Evolutionary conservation across 2,888 invertebrate genomes (phyloP).

Genomic region (Oscheius sp.): DNA sequence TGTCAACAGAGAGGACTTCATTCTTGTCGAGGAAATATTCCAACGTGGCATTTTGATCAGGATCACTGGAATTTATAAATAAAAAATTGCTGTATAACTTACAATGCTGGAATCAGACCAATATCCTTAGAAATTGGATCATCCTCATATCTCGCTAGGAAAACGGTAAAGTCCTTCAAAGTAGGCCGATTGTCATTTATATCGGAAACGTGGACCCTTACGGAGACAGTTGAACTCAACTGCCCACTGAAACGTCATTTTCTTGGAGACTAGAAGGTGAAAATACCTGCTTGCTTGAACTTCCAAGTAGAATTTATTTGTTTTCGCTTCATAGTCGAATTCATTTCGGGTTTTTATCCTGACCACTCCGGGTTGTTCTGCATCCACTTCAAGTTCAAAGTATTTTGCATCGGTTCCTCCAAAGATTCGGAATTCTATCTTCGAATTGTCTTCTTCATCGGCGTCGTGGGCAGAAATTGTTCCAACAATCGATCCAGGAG

Average conservation of each 20-base stretch:
- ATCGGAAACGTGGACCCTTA: slow-evolving; percentile 70
- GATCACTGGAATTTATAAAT: slow-evolving; percentile 58
- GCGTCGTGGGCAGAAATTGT: slow-evolving; percentile 90
- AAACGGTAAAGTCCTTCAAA: slow-evolving; percentile 91
- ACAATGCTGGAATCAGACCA: slow-evolving; percentile 70
- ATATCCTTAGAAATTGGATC: slow-evolving; percentile 45
- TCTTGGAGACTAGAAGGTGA: background rate
- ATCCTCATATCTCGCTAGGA: slow-evolving; percentile 74
- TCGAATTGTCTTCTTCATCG: slow-evolving; percentile 83
- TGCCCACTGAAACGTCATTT: slow-evolving; percentile 60
- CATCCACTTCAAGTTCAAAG: slow-evolving; percentile 69
- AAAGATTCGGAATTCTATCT: slow-evolving; percentile 92
- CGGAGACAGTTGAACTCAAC: slow-evolving; percentile 68
- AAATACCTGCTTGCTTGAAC: slow-evolving; percentile 80
- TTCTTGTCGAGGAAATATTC: slow-evolving; percentile 68
- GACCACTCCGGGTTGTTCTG: slow-evolving; percentile 66
- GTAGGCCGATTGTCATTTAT: slow-evolving; percentile 91
- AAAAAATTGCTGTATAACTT: slow-evolving; percentile 24
- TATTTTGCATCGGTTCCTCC: slow-evolving; percentile 82
- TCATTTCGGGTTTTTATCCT: slow-evolving; percentile 91
- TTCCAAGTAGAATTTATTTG: slow-evolving; percentile 88
- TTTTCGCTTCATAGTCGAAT: slow-evolving; percentile 90
- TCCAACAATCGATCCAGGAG: slow-evolving; percentile 91
- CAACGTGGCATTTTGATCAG: slow-evolving; percentile 71
- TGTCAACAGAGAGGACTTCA: slow-evolving; percentile 63